Evolutionary conservation across 2,888 invertebrate species (phyloP), one percentile per base, ranked within the genome.

Genomic region (Apoda limacodes): DNA sequence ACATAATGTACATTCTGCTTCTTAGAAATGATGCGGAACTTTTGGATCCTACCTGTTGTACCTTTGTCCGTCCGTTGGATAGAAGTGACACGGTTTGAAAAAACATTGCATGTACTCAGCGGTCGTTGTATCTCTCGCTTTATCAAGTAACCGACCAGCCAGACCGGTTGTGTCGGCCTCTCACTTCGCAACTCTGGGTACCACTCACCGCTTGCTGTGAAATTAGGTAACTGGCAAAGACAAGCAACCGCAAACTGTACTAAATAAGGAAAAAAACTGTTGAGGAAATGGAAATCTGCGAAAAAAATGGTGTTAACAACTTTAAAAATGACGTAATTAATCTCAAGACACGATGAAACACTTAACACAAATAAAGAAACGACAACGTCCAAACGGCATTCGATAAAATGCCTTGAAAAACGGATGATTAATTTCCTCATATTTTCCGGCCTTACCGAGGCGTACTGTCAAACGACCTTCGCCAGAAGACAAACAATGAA

Each of bases 141-240:
- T n/a, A n/a, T n/a, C 67, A 67, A 71, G 57, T 64, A 53, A n/a
- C n/a, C n/a, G n/a, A n/a, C n/a, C n/a, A 67, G 60, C 61, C 55
- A 60, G 69, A 76, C 80, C 76, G 76, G 75, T 78, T 75, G 65
- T 55, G 56, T 37, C 68, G 71, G 75, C 78, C 80, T 80, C 78
- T 78, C 76, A 78, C 78, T 78, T 78, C 57, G 76, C 72, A 75
- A 80, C 70, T 63, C 36, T 37, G 45, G 45, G 40, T 65, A 64
- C 70, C 66, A 64, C 67, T 64, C 60, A 57, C 56, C 54, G 64
- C 58, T 70, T 55, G 66, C 74, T 70, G 66, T 64, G 65, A 69
- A 78, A 76, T 78, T 78, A 72, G 76, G 78, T 78, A 78, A 75
- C 74, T 70, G 67, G 68, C 70, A 67, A 74, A 69, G 56, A 60